Evolutionary conservation across 2,113 vertebrate species (phyloP).

Genomic region (Toxotes chatareus): DNA sequence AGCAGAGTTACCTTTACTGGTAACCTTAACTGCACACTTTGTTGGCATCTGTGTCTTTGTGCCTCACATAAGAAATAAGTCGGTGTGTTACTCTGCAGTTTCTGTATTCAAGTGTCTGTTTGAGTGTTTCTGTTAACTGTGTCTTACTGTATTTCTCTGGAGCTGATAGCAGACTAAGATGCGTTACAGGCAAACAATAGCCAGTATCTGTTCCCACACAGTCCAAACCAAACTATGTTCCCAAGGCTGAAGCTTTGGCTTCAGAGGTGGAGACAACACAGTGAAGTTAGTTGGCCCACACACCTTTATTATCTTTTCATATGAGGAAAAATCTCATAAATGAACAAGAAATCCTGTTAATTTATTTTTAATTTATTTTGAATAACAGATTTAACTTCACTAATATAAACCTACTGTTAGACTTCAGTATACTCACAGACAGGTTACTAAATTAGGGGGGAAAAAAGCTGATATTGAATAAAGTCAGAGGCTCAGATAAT

Average conservation of each 20-base stretch:
- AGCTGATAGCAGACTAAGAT: background rate
- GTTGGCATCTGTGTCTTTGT: background rate
- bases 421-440: too few relatives aligned
- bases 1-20: slow-evolving; percentile 17
- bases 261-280: background rate
- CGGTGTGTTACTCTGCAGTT: background rate
- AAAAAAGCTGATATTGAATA: too few relatives aligned
- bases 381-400: too few relatives aligned
- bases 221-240: background rate
- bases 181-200: background rate
- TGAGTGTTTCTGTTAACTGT: background rate
- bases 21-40: slow-evolving; percentile 11
- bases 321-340: background rate
- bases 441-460: too few relatives aligned
- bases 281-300: background rate
- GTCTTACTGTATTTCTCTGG: background rate
- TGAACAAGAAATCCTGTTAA: too few relatives aligned
- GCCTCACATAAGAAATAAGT: background rate
- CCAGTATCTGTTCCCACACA: background rate
- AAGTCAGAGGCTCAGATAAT: too few relatives aligned
- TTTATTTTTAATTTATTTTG: too few relatives aligned
- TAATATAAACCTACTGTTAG: too few relatives aligned
- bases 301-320: background rate
- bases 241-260: background rate
- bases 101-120: too few relatives aligned